A percentile compares a stretch with the other conserved stretches of the same genome.
phyloP scores from a whole-genome alignment of 2,113 vertebrate genomes.

The Bettongia penicillata region DNA sequence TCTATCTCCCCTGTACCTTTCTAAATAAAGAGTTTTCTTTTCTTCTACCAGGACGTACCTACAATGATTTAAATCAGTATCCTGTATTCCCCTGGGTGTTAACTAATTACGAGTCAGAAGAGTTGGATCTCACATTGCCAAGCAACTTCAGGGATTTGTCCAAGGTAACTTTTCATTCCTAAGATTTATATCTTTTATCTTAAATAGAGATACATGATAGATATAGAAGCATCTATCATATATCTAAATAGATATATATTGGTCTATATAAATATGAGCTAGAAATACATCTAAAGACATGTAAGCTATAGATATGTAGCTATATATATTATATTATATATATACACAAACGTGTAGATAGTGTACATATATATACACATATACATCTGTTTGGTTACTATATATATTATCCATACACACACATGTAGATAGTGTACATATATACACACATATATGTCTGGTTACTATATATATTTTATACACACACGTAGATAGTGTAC shows the following conservation, averaged over 20 bases:
- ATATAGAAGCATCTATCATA: neutral
- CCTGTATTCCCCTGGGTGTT: slow-evolving; percentile 99
- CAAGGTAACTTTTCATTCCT: slow-evolving; percentile 89
- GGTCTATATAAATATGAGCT: neutral
- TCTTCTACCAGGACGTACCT: slow-evolving; percentile 90
- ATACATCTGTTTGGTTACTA: neutral
- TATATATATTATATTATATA: neutral
- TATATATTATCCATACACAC: neutral
- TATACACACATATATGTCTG: too few relatives aligned
- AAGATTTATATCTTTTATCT: neutral
- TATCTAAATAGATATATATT: neutral
- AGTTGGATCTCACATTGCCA: slow-evolving; percentile 96
- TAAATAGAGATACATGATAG: slow-evolving; percentile 2
- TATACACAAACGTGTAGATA: too few relatives aligned
- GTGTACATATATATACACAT: too few relatives aligned
- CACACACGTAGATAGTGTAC: too few relatives aligned
- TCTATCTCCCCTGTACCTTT: neutral
- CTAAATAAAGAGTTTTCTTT: slow-evolving; percentile 30
- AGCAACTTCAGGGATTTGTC: slow-evolving; percentile 99
- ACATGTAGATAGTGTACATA: too few relatives aligned
- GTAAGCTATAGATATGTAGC: neutral
- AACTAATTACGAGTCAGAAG: slow-evolving; percentile 97
- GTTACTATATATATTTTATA: neutral
- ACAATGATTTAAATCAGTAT: slow-evolving; percentile 98
- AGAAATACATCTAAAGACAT: neutral